Evolutionary conservation across 2,113 vertebrate species (phyloP), one percentile per base, ranked within the genome.

Genomic region (Perccottus glenii): DNA sequence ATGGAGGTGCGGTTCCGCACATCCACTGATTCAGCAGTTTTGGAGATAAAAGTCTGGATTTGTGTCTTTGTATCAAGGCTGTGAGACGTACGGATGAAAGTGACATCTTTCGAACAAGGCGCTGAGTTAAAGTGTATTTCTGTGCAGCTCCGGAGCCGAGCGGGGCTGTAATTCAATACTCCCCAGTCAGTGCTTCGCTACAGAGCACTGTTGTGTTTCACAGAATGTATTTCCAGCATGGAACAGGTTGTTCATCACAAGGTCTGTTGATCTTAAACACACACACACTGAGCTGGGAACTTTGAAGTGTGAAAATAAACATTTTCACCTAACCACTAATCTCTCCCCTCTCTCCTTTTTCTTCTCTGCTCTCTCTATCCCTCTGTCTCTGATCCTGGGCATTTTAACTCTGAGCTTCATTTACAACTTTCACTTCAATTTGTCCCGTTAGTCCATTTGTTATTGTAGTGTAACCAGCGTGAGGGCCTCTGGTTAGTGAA

Each of bases 401-500:
- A 46, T 91, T 93, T 91, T 78, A 75, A 70, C 72, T 42, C 2
- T 75, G 69, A 62, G 80, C 70, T 88, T 90, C 88, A 88, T 92
- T 89, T 91, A 81, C 85, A 92, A 91, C 80, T 91, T 93, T 91
- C 83, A 84, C 88, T 88, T 92, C 67, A 82, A 90, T 93, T 92
- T 91, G 89, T 91, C 93, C 81, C 60, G 49, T 91, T 87, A 66
- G 81, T 71, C 71, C 89, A 89, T 77, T 78, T 88, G 91, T 93
- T 92, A 88, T 92, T 89, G 88, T 92, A 91, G 87, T 58, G 77
- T 87, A 90, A 86, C 85, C 44, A 46, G 77, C 82, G 88, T 91
- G 92, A 89, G 93, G 91, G 94, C 93, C 93, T 94, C 94, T 94
- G 94, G 88, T 95, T 94, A 94, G 94, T 92, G 89, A 93, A 94